phyloP scores from a whole-genome alignment of 2,797 vertebrate species.

The Brachyrhaphis roseni region DNA sequence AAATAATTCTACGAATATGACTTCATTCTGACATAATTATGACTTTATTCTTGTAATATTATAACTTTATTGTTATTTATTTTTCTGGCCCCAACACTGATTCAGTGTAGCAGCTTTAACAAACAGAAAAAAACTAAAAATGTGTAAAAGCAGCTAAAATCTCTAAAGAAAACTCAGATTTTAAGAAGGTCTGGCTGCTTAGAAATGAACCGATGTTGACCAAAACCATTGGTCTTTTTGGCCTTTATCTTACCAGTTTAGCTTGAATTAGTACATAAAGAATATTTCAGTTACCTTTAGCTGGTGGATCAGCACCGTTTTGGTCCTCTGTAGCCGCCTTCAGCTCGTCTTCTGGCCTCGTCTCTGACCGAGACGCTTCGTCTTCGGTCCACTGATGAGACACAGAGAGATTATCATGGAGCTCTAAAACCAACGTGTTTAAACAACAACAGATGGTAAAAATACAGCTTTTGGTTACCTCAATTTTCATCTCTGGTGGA shows the following conservation, averaged over 20 bases:
- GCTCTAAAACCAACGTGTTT: not conserved
- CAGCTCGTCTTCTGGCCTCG: constrained; percentile 22
- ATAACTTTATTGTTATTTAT: not conserved
- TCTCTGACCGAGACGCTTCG: not conserved
- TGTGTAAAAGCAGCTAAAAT: no score
- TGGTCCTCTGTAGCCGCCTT: not conserved
- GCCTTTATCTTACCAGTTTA: not conserved
- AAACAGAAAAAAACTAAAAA: not conserved
- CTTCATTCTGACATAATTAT: no score
- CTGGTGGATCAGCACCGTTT: not conserved
- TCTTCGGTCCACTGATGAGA: constrained; percentile 10
- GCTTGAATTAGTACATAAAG: not conserved
- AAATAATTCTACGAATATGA: no score
- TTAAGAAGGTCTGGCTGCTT: not conserved
- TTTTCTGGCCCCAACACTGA: not conserved
- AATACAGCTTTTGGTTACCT: constrained; percentile 32
- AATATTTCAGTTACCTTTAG: not conserved
- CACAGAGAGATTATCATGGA: not conserved
- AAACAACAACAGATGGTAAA: not conserved
- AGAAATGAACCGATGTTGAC: not conserved
- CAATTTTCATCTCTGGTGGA: not conserved
- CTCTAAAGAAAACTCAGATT: not conserved
- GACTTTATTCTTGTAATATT: no score
- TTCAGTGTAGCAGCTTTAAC: not conserved
- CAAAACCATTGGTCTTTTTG: not conserved